Evolutionary conservation across 2,113 vertebrate species (phyloP), one percentile per base, ranked within the genome.

Genomic region (Dasypus novemcinctus): DNA sequence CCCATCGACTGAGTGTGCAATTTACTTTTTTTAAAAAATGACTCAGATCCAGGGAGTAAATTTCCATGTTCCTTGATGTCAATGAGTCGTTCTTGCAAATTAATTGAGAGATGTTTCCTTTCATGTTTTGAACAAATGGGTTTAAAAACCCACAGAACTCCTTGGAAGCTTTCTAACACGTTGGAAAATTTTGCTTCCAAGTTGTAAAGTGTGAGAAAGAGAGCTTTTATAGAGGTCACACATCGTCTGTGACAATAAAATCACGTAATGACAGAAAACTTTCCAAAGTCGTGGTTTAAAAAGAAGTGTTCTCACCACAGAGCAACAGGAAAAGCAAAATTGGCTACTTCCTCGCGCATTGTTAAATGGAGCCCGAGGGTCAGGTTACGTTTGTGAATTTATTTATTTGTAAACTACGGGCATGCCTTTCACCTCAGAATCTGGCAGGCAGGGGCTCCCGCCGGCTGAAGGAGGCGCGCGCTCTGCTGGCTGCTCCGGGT

Each of bases 121-220:
- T 85, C 69, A 41, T 71, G 36, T 54, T 54, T 63, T 69, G 84
- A 59, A 80, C 41, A 84, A 90, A 69, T 54, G 38, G 59, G 13
- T 69, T 69, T 87, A 80, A 38, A 95, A 80, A 33, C 36, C 36
- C 90, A 59, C 10, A 33, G 46, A 84, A 49, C 27, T 71, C 76
- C 36, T 52, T 87, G 82, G 72, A 80, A 84, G 18, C 18, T 76
- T 52, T 82, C 21, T 31, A 63, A 79, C n/a, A 72, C 57, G 21
- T 85, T 63, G 81, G 72, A 80, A 66, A 94, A 87, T 63, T 29
- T 29, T 61, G n/a, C 52, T 84, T 94, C 76, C 72, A 75, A 80
- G 76, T 88, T 71, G 84, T 43, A 49, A 87, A 91, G 82, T 76
- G 63, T 31, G 33, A 93, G 74, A 63, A 57, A 0, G 41, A 90